Evolutionary conservation across 2,888 invertebrate species (phyloP).

Genomic region (Beris chalybata): DNA sequence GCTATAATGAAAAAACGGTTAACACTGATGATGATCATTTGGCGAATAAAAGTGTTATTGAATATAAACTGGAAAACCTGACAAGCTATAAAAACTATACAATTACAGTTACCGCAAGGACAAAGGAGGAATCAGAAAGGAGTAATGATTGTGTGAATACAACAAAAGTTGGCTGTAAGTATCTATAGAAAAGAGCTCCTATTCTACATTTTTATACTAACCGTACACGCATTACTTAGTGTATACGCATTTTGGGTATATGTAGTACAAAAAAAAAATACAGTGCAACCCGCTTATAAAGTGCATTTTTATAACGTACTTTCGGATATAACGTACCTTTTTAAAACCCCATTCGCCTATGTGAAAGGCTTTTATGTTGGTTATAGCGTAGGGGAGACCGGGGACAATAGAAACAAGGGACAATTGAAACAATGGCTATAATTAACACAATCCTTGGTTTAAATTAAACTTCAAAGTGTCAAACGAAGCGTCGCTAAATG

Average conservation of each 20-base stretch:
- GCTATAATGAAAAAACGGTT: slow-evolving; percentile 35
- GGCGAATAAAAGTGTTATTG: slow-evolving; percentile 39
- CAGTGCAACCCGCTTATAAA: too few relatives aligned
- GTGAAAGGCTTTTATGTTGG: too few relatives aligned
- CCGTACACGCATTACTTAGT: neutral
- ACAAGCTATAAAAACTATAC: slow-evolving; percentile 68
- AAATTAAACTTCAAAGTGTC: too few relatives aligned
- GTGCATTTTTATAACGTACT: too few relatives aligned
- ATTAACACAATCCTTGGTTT: too few relatives aligned
- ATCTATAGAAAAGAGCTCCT: neutral
- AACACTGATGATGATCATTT: slow-evolving; percentile 21
- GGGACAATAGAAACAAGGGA: too few relatives aligned
- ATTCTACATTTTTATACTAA: neutral
- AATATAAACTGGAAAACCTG: slow-evolving; percentile 53
- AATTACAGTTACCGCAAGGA: slow-evolving; percentile 72
- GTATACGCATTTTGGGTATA: neutral
- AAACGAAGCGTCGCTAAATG: too few relatives aligned
- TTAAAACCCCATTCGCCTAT: too few relatives aligned
- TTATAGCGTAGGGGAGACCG: too few relatives aligned
- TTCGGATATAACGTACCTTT: too few relatives aligned
- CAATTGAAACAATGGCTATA: too few relatives aligned
- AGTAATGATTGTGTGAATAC: slow-evolving; percentile 59
- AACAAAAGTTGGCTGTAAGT: slow-evolving; percentile 64
- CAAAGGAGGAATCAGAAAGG: slow-evolving; percentile 65
- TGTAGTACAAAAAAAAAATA: too few relatives aligned